These are phyloP conservation scores for Ypsolopha sequella DNA, from an alignment of 2,888 invertebrate genomes.

Conservation along the genomic window DNA sequence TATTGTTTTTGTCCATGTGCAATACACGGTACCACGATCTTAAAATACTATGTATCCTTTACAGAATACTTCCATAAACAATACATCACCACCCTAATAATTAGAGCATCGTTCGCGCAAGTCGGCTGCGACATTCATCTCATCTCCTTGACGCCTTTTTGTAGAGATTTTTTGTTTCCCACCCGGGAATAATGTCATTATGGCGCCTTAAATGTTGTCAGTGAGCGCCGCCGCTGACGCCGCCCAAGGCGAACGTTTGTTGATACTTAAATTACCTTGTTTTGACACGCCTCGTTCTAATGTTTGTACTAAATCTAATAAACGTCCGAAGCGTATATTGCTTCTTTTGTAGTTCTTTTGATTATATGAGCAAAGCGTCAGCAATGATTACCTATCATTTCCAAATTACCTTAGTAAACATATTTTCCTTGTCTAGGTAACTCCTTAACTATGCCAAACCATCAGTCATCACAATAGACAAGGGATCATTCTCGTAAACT, in stretches of 20 bases:
- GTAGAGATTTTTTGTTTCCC: conserved; percentile 55
- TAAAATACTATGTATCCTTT: too few species aligned
- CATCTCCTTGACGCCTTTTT: conserved; percentile 59
- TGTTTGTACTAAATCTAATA: conserved; percentile 69
- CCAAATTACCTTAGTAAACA: neutral
- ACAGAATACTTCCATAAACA: conserved; percentile 25
- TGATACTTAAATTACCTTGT: conserved; percentile 71
- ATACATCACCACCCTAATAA: conserved; percentile 49
- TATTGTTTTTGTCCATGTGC: too few species aligned
- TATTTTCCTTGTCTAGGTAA: too few species aligned
- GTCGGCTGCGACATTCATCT: conserved; percentile 34
- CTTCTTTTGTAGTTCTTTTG: conserved; percentile 3
- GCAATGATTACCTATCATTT: too few species aligned
- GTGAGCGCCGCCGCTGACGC: conserved; percentile 45
- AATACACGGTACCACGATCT: too few species aligned
- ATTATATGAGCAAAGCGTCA: neutral
- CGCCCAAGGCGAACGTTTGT: conserved; percentile 69
- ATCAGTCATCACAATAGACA: neutral
- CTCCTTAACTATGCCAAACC: neutral
- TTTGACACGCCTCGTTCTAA: conserved; percentile 69
- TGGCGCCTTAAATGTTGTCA: conserved; percentile 70
- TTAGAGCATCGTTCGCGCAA: conserved; percentile 38
- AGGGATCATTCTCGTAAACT: neutral
- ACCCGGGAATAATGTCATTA: conserved; percentile 68
- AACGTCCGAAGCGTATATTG: conserved; percentile 41